Evolutionary conservation across 2,888 invertebrate species (phyloP), one percentile per base, ranked within the genome.

Genomic region (Bimastos eiseni): DNA sequence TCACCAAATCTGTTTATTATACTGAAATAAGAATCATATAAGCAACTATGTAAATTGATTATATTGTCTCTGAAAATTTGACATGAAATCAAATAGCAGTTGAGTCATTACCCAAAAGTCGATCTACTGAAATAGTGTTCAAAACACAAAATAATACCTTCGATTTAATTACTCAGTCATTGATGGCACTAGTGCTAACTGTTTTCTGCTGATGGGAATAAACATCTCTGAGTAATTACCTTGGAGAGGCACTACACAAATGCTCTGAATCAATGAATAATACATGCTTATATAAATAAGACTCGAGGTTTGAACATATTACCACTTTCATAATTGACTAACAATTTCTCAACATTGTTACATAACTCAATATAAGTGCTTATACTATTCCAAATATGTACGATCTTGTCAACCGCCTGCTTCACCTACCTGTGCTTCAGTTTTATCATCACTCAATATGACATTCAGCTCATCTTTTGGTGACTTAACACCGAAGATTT

Each of bases 381-480:
- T 6, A 55, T 55, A 30, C 1, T 6, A 36, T 33, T 84, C 34
- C 21, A 4, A 21, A 13, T 34, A 33, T 33, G 21, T 34, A 84
- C 5, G 34, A 84, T 34, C 4, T 84, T n/a, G 13, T 83, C 13
- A 34, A 83, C 13, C n/a, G 15, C 33, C n/a, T 33, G 17, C 34
- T 33, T n/a, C 30, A 88, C 49, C 33, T 49, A 89, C 89, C 38
- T 89, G 4, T 24, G 90, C 90, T 41, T 89, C n/a, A 15, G 83
- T 89, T 34, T 38, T 91, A 38, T 89, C 91, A 33, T 89, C 84
- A 17, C n/a, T 89, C n/a, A 36, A 83, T 19, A 30, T 36, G 37
- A 70, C 83, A 33, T 89, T 83, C 30, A 89, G 83, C n/a, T 91
- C 36, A 83, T 91, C 89, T 83, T 70, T 91, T 21, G 33, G 8